These are phyloP conservation scores for Drosophila murphyi DNA, from an alignment of 1,140 invertebrate genomes.

Conservation along the genomic window DNA sequence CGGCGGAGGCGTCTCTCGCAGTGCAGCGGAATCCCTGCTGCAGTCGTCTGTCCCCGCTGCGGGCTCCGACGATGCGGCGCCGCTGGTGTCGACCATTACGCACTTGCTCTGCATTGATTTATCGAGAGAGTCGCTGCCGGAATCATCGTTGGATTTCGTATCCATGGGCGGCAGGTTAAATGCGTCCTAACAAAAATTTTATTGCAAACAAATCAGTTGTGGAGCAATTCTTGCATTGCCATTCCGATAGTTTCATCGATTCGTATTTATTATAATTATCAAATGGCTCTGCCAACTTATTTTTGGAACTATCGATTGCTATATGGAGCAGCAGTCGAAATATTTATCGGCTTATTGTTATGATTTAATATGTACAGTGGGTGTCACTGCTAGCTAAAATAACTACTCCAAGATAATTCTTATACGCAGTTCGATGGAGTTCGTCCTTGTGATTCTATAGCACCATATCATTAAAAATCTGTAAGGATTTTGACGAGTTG, in stretches of 20 bases:
- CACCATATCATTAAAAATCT: too few relatives aligned
- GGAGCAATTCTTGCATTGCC: slow-evolving; percentile 37
- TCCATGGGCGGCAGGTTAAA: slow-evolving; percentile 61
- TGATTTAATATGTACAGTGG: too few relatives aligned
- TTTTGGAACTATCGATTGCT: not conserved
- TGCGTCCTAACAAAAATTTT: slow-evolving; percentile 43
- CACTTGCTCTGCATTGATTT: slow-evolving; percentile 81
- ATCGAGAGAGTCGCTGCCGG: slow-evolving; percentile 75
- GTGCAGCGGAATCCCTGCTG: slow-evolving; percentile 62
- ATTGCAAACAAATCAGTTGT: slow-evolving; percentile 50
- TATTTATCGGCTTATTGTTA: not conserved
- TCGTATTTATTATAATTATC: not conserved
- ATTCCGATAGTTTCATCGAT: slow-evolving; percentile 39
- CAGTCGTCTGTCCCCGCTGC: slow-evolving; percentile 51
- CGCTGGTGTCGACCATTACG: slow-evolving; percentile 71
- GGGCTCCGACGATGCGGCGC: slow-evolving; percentile 23
- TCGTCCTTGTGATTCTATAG: too few relatives aligned
- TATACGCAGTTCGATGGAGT: too few relatives aligned
- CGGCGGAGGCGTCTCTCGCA: slow-evolving; percentile 20
- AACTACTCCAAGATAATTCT: too few relatives aligned
- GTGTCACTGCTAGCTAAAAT: too few relatives aligned
- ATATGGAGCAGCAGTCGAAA: not conserved
- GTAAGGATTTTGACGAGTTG: too few relatives aligned
- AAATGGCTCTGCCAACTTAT: slow-evolving; percentile 20
- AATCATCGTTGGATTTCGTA: slow-evolving; percentile 77